Percentiles rank a stretch among this genome's conserved stretches.
phyloP scores from a whole-genome alignment of 2,113 vertebrate species.

The Pyxicephalus adspersus region DNA sequence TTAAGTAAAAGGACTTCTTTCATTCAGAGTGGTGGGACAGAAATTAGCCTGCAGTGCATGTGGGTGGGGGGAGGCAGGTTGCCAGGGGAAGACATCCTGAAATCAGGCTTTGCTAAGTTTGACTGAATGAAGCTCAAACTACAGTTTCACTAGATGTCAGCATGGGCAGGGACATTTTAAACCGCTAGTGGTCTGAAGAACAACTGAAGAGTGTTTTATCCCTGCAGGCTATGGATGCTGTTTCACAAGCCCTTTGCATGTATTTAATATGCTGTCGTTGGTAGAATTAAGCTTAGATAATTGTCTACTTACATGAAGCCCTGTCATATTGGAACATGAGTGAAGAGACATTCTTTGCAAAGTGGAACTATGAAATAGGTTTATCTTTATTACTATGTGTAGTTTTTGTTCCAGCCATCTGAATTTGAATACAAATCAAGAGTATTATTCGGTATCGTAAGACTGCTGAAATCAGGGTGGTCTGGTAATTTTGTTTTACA shows the following conservation, averaged over 20 bases:
- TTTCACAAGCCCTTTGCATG: conserved; percentile 69
- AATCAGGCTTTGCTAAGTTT: conserved; percentile 67
- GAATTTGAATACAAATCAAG: conserved; percentile 82
- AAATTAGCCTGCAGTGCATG: conserved; percentile 75
- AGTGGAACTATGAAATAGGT: conserved; percentile 75
- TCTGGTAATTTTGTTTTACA: conserved; percentile 86
- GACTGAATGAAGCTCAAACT: conserved; percentile 69
- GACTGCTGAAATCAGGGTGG: conserved; percentile 81
- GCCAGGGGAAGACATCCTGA: conserved; percentile 74
- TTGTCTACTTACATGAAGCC: conserved; percentile 76
- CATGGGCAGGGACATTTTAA: conserved; percentile 74
- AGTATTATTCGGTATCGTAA: conserved; percentile 79
- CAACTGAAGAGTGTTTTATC: conserved; percentile 73
- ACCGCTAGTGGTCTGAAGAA: conserved; percentile 71
- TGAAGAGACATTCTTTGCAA: conserved; percentile 72
- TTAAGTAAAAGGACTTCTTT: conserved; percentile 81
- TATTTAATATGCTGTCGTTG: conserved; percentile 71
- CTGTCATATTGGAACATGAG: conserved; percentile 71
- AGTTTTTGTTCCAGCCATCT: conserved; percentile 63
- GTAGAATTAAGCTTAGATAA: conserved; percentile 77
- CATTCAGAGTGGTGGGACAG: conserved; percentile 81
- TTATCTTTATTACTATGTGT: conserved; percentile 71
- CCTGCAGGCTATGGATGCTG: conserved; percentile 67
- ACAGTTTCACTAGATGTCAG: conserved; percentile 75
- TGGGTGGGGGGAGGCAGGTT: conserved; percentile 69